These are phyloP conservation scores for Chiloscyllium punctatum DNA, from an alignment of 2,797 vertebrate genomes.

Conservation along the genomic window DNA sequence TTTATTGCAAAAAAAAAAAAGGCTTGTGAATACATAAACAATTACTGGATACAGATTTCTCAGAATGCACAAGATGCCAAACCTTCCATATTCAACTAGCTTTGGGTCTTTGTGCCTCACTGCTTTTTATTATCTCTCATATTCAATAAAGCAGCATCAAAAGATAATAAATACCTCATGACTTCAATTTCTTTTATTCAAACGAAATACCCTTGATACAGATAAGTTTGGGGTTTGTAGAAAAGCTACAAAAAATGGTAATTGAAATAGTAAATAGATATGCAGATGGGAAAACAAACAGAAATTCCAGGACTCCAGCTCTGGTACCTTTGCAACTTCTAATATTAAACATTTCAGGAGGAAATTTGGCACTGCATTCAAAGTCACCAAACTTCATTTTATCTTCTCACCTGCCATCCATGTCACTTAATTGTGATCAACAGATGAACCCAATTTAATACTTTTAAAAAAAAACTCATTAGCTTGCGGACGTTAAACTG, in stretches of 20 bases:
- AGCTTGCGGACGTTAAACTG: background rate
- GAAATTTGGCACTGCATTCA: background rate
- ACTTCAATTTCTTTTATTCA: too few species aligned
- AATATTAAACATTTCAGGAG: background rate
- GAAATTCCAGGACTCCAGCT: background rate
- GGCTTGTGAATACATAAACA: background rate
- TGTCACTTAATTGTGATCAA: background rate
- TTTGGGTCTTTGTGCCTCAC: background rate
- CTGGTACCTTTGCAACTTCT: background rate
- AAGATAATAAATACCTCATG: background rate
- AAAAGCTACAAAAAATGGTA: background rate
- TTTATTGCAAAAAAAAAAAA: background rate
- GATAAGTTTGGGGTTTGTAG: background rate
- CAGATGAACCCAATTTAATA: background rate
- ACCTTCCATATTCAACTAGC: background rate
- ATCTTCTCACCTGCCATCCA: background rate
- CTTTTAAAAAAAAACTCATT: background rate
- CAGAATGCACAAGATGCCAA: background rate
- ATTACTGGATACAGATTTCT: background rate
- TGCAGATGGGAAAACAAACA: background rate
- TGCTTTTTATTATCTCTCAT: background rate
- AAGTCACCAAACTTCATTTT: background rate
- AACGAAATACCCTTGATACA: too few species aligned
- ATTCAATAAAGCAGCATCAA: background rate
- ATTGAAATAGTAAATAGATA: background rate